phyloP scores from a whole-genome alignment of 2,888 invertebrate genomes.

The Blera fallax region DNA sequence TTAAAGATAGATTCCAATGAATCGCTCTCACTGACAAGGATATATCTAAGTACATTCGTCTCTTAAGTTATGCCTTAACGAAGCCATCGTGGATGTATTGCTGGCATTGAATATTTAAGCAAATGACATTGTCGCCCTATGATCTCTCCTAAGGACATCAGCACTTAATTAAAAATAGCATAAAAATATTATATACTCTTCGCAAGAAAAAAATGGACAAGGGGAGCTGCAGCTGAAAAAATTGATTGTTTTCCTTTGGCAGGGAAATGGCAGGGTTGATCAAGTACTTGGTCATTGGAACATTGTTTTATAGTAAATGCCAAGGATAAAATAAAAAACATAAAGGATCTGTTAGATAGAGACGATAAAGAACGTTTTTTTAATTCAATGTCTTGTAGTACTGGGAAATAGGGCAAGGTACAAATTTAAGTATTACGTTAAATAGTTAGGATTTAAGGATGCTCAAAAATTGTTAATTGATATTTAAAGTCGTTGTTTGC shows the following conservation, averaged over 20 bases:
- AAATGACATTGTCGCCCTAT: constrained; percentile 37
- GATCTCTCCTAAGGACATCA: constrained; percentile 43
- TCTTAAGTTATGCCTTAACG: constrained; percentile 14
- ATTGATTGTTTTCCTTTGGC: neutral
- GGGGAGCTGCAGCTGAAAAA: neutral
- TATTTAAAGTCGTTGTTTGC: too few relatives aligned
- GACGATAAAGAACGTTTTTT: too few relatives aligned
- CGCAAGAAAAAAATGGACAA: neutral
- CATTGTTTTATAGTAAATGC: too few relatives aligned
- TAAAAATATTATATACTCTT: neutral
- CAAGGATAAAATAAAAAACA: too few relatives aligned
- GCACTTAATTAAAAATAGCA: constrained; percentile 54
- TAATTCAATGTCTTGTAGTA: too few relatives aligned
- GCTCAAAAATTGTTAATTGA: too few relatives aligned
- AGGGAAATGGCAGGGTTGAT: too few relatives aligned
- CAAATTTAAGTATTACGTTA: too few relatives aligned
- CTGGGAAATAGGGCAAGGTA: too few relatives aligned
- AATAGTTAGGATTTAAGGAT: too few relatives aligned
- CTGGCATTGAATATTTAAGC: constrained; percentile 49
- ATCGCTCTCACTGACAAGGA: constrained; percentile 9
- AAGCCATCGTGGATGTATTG: constrained; percentile 28
- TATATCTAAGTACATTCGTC: neutral
- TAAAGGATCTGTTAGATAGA: too few relatives aligned
- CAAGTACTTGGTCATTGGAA: too few relatives aligned
- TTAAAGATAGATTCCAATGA: constrained; percentile 1